These are phyloP conservation scores for Spondyliosoma cantharus DNA, from an alignment of 2,797 vertebrate species.

Conservation along the genomic window DNA sequence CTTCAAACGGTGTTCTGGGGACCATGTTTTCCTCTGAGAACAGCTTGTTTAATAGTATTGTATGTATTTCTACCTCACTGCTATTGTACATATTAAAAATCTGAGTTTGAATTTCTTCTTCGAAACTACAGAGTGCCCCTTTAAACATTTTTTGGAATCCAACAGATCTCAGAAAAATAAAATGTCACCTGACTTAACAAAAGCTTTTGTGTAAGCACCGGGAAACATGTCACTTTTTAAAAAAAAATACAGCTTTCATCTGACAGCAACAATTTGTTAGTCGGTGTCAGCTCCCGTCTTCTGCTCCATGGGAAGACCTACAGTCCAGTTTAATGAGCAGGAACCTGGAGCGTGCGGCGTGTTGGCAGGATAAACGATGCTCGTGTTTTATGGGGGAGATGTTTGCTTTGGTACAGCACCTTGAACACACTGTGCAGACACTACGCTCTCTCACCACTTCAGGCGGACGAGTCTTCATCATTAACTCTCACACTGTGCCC, in stretches of 20 bases:
- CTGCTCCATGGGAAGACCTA: conserved; percentile 3
- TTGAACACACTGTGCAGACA: conserved; percentile 22
- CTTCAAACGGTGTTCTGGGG: too few species aligned
- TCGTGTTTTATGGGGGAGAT: conserved; percentile 39
- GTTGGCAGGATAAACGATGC: conserved; percentile 49
- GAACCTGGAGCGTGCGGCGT: conserved; percentile 31
- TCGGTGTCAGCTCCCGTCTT: conserved; percentile 36
- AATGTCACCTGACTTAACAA: background rate
- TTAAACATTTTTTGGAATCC: background rate
- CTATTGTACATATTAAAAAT: too few species aligned
- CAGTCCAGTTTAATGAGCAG: conserved; percentile 57
- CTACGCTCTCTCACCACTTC: conserved; percentile 6
- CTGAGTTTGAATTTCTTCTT: too few species aligned
- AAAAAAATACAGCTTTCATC: conserved; percentile 9
- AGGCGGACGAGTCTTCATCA: conserved; percentile 38
- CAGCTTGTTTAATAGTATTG: too few species aligned
- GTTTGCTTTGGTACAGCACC: conserved; percentile 47
- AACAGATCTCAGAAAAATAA: background rate
- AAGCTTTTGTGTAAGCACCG: background rate
- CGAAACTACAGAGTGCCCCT: too few species aligned
- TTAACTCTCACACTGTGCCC: conserved; percentile 43
- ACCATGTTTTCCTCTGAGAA: too few species aligned
- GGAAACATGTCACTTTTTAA: background rate
- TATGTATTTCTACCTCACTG: too few species aligned
- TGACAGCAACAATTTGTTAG: conserved; percentile 20